Base-by-base conservation (phyloP, 2,113 vertebrate genomes). In the Lepus timidus region DNA sequence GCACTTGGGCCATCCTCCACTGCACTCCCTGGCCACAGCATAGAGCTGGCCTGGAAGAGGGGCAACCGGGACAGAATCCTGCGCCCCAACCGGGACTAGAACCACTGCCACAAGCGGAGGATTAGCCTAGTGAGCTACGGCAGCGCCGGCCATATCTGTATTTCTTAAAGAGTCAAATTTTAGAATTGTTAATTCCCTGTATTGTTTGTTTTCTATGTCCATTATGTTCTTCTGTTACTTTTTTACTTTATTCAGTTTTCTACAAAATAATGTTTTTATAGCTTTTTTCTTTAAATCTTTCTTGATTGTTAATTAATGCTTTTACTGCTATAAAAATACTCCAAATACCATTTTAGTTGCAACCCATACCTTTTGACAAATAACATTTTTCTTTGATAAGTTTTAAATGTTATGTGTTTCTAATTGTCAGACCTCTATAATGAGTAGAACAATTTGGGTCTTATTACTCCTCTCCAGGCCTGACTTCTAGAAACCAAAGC, bases 271-370 rank as follows among this genome's bases (percentile, higher is more conserved):
- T 68, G 67, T 65, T 55, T 80, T 80, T 75, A 67, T 65, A 67
- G 12, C 49, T 84, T 25, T 4, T 44, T 81, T 82, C n/a, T 62
- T 44, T 25, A 71, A 22, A 12, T 29, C 25, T 44, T 67, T 84
- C 23, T 67, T 58, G 27, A 76, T 78, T 92, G 44, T 92, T n/a
- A 85, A 85, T 68, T 19, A 75, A 68, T 92, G 51, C 27, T 61
- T 25, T 58, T 92, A 44, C 33, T 65, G 8, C 49, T 67, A 12
- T 75, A 75, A 84, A 39, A 36, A 55, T 75, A 12, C n/a, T 80
- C 44, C n/a, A 84, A 55, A 39, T 67, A 39, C 44, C 44, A 44
- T 44, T 44, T 44, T 44, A 44, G 44, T 44, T 44, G 44, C 44
- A 44, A 44, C 44, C 22, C 62, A 44, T 20, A 85, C 39, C n/a